phyloP scores from a whole-genome alignment of 2,888 invertebrate species.

The Rotaria socialis region DNA sequence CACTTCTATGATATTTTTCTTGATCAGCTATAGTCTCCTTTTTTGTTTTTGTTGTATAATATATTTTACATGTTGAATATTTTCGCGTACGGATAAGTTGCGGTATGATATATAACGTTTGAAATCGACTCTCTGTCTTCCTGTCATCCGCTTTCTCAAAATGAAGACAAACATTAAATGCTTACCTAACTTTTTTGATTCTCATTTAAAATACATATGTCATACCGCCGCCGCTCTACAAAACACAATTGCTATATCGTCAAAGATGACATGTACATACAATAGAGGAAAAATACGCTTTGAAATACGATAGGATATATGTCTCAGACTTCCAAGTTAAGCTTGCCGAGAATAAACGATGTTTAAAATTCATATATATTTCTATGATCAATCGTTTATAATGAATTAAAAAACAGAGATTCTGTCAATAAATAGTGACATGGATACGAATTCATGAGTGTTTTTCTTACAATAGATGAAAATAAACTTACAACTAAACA shows the following conservation, averaged over 20 bases:
- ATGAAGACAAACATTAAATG: background rate
- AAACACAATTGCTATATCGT: background rate
- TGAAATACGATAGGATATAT: slow-evolving; percentile 12
- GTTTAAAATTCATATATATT: too few species aligned
- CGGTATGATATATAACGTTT: background rate
- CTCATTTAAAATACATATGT: background rate
- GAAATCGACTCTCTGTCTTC: slow-evolving; percentile 3
- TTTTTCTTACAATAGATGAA: too few species aligned
- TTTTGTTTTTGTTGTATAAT: background rate
- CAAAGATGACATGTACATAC: slow-evolving; percentile 11
- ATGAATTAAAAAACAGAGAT: too few species aligned
- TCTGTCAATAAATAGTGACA: too few species aligned
- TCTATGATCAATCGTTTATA: too few species aligned
- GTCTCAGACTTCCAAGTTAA: background rate
- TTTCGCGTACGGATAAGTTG: background rate
- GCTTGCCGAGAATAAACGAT: background rate
- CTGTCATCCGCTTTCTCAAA: slow-evolving; percentile 12
- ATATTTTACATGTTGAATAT: background rate
- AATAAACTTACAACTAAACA: too few species aligned
- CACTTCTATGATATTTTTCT: too few species aligned
- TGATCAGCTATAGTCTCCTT: too few species aligned
- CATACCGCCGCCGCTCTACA: background rate
- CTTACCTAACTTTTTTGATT: slow-evolving; percentile 26
- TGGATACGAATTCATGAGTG: too few species aligned
- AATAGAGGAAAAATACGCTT: background rate